Conservation (phyloP, 1,140 invertebrate genomes). For the Meloidogyne floridensis region DNA sequence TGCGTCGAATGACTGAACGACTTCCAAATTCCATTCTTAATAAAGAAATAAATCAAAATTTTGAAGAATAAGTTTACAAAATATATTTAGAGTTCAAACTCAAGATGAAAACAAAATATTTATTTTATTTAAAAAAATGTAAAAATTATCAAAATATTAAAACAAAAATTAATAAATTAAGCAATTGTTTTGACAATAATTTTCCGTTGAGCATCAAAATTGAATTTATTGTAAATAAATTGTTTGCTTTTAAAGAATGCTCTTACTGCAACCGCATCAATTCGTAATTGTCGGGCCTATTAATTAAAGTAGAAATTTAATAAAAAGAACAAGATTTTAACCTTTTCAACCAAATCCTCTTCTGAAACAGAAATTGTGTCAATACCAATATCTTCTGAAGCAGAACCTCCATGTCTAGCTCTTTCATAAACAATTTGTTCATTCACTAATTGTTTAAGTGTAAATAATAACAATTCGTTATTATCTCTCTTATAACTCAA, state of each 20-base stretch:
- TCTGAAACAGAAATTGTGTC: constrained; percentile 81
- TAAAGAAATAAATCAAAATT: neutral
- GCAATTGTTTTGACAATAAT: constrained; percentile 76
- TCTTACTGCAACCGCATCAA: constrained; percentile 83
- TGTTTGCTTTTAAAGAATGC: constrained; percentile 88
- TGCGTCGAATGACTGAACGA: neutral
- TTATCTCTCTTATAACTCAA: constrained; percentile 91
- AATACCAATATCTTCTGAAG: constrained; percentile 69
- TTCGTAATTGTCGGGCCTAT: constrained; percentile 87
- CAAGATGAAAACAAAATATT: neutral
- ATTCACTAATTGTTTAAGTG: constrained; percentile 86
- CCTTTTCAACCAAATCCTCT: constrained; percentile 84
- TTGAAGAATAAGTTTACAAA: neutral
- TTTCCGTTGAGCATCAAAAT: constrained; percentile 80
- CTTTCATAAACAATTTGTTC: constrained; percentile 86
- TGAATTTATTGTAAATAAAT: constrained; percentile 86
- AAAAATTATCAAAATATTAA: neutral
- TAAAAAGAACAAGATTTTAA: constrained; percentile 57
- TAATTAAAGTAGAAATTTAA: constrained; percentile 26
- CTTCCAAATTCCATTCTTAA: constrained; percentile 1
- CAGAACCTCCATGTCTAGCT: constrained; percentile 57
- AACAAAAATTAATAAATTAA: constrained; percentile 5
- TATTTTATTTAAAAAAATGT: neutral
- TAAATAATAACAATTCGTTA: constrained; percentile 91
- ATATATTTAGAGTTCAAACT: neutral